These are phyloP conservation scores for Macroteleia sp. DNA, from an alignment of 2,888 invertebrate species.

Conservation along the genomic window DNA sequence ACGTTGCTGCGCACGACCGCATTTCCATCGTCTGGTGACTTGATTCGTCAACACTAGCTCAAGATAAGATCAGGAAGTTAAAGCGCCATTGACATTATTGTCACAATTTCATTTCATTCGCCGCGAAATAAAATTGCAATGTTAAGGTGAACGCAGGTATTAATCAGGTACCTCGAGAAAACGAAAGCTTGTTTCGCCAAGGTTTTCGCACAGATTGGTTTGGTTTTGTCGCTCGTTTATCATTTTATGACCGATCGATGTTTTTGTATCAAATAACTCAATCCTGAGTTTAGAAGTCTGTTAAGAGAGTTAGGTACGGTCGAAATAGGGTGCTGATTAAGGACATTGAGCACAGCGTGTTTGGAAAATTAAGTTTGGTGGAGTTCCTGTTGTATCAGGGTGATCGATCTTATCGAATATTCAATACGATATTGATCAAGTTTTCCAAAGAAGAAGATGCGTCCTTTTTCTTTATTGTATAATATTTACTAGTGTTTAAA, in stretches of 20 bases:
- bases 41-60: conserved; percentile 46
- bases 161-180: conserved; percentile 4
- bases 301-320: no score
- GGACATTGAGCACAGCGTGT: no score
- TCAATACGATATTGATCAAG: no score
- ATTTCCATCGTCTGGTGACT: conserved; percentile 33
- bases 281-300: no score
- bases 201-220: conserved; percentile 6
- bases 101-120: neutral
- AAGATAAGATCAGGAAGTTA: conserved; percentile 57
- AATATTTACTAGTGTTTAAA: no score
- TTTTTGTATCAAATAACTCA: no score
- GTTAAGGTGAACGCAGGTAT: conserved; percentile 1
- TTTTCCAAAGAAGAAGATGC: no score
- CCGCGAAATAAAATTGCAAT: conserved; percentile 9
- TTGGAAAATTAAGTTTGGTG: no score
- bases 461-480: no score
- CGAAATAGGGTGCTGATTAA: no score
- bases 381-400: no score
- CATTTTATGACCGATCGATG: conserved; percentile 15
- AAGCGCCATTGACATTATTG: conserved; percentile 44
- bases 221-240: conserved; percentile 12
- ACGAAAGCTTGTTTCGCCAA: conserved; percentile 4
- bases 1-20: conserved; percentile 19
- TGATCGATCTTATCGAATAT: no score